Conservation (phyloP, 2,888 invertebrate genomes). For the Tribolium freemani region DNA sequence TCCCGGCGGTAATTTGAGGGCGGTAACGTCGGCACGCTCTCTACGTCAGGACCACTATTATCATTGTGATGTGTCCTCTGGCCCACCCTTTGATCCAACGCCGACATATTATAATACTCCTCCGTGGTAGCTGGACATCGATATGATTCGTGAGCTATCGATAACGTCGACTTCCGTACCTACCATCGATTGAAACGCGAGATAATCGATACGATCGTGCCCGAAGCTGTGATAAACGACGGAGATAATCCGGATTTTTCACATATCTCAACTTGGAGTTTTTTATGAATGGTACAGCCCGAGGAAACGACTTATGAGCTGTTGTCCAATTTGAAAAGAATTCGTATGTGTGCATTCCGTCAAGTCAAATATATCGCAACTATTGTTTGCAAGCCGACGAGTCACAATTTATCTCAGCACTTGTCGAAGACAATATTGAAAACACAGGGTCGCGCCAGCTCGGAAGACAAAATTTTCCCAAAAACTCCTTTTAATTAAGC, state of each 20-base stretch:
- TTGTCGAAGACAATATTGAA: background rate
- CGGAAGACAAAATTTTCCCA: too few species aligned
- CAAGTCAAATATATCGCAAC: background rate
- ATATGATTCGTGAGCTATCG: slow-evolving; percentile 26
- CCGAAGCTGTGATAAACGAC: background rate
- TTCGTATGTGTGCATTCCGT: background rate
- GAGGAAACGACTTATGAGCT: background rate
- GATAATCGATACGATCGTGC: slow-evolving; percentile 11
- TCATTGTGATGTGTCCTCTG: slow-evolving; percentile 56
- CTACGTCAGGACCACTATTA: slow-evolving; percentile 60
- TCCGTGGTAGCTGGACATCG: slow-evolving; percentile 27
- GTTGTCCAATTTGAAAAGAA: background rate
- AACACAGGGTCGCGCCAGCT: too few species aligned
- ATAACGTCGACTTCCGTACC: slow-evolving; percentile 33
- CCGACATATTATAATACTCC: slow-evolving; percentile 42
- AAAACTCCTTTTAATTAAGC: too few species aligned
- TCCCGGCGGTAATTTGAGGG: slow-evolving; percentile 65
- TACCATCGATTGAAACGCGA: slow-evolving; percentile 11
- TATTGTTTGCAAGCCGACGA: background rate
- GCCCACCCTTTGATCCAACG: slow-evolving; percentile 52
- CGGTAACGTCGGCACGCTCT: slow-evolving; percentile 63
- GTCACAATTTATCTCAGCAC: background rate
- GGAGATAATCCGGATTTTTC: background rate
- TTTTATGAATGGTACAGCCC: background rate
- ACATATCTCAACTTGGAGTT: background rate